Percentiles rank a stretch among this genome's conserved stretches.
phyloP scores from a whole-genome alignment of 1,140 invertebrate species.

The Elymnias hypermnestra region DNA sequence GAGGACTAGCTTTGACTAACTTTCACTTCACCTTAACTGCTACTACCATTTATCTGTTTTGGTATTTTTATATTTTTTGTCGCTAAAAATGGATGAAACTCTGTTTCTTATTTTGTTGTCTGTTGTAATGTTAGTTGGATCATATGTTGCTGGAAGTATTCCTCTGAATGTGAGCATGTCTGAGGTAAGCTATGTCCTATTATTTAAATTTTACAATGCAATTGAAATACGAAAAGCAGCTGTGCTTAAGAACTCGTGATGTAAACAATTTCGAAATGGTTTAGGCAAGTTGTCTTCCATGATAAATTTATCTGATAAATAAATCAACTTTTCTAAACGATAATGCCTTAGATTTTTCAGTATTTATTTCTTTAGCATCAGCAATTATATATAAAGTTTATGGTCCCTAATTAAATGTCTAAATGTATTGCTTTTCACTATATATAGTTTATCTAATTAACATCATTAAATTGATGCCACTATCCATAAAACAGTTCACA shows the following conservation, averaged over 20 bases:
- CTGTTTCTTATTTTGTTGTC: slow-evolving; percentile 87
- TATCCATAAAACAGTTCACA: no score
- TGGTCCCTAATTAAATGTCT: no score
- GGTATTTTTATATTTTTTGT: neutral
- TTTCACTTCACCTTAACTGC: neutral
- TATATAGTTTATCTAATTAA: no score
- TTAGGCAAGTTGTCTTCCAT: no score
- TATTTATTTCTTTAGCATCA: no score
- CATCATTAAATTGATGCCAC: no score
- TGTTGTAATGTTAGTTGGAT: slow-evolving; percentile 95
- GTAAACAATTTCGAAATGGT: slow-evolving; percentile 7
- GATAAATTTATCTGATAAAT: no score
- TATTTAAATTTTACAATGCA: slow-evolving; percentile 1
- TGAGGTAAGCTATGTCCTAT: slow-evolving; percentile 82
- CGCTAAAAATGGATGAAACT: slow-evolving; percentile 86
- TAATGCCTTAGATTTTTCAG: no score
- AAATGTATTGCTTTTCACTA: no score
- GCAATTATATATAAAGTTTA: no score
- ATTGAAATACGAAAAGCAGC: slow-evolving; percentile 9
- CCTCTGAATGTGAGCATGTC: slow-evolving; percentile 95
- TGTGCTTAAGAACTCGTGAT: slow-evolving; percentile 8
- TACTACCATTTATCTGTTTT: neutral
- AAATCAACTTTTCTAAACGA: no score
- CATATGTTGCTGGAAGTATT: slow-evolving; percentile 94
- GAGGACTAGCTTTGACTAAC: neutral